Percentiles rank a stretch among this genome's conserved stretches.
Conservation (phyloP, 2,113 vertebrate species). For the Cavia porcellus region DNA sequence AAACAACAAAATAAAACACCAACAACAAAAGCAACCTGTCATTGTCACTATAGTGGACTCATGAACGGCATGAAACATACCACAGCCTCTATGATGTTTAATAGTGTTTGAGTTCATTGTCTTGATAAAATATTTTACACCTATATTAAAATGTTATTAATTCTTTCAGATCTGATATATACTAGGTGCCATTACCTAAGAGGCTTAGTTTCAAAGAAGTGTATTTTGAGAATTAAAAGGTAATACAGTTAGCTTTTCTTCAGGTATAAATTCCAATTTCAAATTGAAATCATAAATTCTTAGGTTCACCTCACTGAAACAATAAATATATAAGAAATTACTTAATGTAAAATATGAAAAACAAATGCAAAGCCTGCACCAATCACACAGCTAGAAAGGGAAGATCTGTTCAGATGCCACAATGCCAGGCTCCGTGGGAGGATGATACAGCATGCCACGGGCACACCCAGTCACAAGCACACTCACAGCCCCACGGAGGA, state of each 20-base stretch:
- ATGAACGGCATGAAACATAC: background rate
- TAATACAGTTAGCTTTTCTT: background rate
- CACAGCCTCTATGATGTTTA: background rate
- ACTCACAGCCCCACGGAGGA: background rate
- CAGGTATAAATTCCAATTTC: background rate
- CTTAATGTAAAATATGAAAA: background rate
- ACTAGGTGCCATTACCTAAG: background rate
- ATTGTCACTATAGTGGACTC: background rate
- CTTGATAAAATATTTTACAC: background rate
- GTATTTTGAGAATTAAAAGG: constrained; percentile 15
- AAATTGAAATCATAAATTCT: background rate
- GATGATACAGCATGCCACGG: accelerated
- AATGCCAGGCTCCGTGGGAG: background rate
- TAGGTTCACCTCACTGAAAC: background rate
- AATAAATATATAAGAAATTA: background rate
- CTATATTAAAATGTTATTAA: background rate
- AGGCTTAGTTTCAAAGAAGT: constrained; percentile 8
- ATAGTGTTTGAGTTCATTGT: background rate
- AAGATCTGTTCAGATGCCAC: background rate
- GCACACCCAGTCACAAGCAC: background rate
- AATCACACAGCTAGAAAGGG: background rate
- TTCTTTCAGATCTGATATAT: background rate
- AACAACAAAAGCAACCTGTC: background rate
- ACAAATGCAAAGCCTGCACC: background rate
- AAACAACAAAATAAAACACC: background rate